A percentile compares a stretch with the other conserved stretches of the same genome.
Evolutionary conservation across 2,888 invertebrate genomes (phyloP).

Genomic region (Eupsilia transversa): DNA sequence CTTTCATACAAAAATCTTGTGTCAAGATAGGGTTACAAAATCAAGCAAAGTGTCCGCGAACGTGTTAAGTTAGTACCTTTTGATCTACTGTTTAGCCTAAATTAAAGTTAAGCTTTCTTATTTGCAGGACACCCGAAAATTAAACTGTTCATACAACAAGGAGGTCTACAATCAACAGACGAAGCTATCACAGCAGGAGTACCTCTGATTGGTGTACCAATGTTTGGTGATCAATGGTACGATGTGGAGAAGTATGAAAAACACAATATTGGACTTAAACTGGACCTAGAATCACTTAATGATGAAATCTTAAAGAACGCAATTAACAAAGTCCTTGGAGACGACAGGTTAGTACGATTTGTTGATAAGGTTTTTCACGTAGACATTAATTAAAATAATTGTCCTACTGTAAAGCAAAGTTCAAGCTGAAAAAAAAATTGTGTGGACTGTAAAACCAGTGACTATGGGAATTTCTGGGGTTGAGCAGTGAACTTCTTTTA

Average conservation of each 20-base stretch:
- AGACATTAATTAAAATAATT: neutral
- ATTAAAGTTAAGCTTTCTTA: neutral
- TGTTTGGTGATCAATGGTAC: slow-evolving; percentile 76
- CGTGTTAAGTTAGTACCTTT: too few relatives aligned
- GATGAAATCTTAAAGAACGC: slow-evolving; percentile 26
- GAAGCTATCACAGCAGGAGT: slow-evolving; percentile 63
- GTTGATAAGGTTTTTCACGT: neutral
- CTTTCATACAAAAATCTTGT: too few relatives aligned
- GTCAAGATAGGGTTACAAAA: too few relatives aligned
- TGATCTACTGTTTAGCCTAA: neutral
- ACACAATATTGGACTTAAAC: slow-evolving; percentile 39
- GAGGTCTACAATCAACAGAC: slow-evolving; percentile 80
- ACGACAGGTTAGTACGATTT: slow-evolving; percentile 28
- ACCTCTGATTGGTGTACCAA: slow-evolving; percentile 78
- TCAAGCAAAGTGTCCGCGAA: too few relatives aligned
- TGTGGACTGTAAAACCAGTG: neutral
- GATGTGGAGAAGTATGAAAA: slow-evolving; percentile 66
- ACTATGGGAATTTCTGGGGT: neutral
- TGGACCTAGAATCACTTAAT: slow-evolving; percentile 19
- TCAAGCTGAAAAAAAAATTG: neutral
- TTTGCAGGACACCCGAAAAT: slow-evolving; percentile 61
- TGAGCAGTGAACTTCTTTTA: neutral
- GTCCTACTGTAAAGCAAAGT: neutral
- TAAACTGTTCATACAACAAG: slow-evolving; percentile 82
- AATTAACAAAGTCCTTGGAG: slow-evolving; percentile 12